phyloP scores from a whole-genome alignment of 1,140 invertebrate species.

The Scaptodrosophila lebanonensis region DNA sequence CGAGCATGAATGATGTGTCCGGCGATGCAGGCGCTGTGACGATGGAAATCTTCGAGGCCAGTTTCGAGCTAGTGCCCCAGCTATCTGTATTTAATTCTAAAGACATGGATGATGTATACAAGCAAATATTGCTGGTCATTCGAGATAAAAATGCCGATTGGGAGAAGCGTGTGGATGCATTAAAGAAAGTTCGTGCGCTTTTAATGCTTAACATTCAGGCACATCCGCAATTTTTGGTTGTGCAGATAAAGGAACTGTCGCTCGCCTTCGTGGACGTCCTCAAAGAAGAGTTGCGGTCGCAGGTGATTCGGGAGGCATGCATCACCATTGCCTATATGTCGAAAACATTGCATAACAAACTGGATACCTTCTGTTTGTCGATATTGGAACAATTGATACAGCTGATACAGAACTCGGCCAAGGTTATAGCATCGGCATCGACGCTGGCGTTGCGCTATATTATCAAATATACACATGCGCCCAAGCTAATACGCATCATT shows the following conservation, averaged over 20 bases:
- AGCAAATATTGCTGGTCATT: slow-evolving; percentile 85
- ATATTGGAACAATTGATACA: slow-evolving; percentile 91
- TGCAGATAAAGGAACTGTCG: slow-evolving; percentile 87
- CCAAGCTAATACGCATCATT: slow-evolving; percentile 92
- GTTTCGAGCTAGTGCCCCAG: slow-evolving; percentile 90
- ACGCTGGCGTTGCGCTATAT: slow-evolving; percentile 92
- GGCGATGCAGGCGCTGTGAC: slow-evolving; percentile 90
- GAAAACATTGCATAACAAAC: slow-evolving; percentile 87
- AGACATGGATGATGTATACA: slow-evolving; percentile 91
- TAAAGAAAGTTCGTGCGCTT: slow-evolving; percentile 91
- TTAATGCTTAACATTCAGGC: slow-evolving; percentile 86
- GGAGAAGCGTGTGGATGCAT: slow-evolving; percentile 93
- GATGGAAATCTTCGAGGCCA: slow-evolving; percentile 89
- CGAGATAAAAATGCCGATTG: slow-evolving; percentile 91
- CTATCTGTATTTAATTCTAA: slow-evolving; percentile 89
- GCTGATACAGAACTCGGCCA: slow-evolving; percentile 96
- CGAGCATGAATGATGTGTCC: slow-evolving; percentile 27
- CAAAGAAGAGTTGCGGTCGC: slow-evolving; percentile 90
- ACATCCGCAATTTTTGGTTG: slow-evolving; percentile 88
- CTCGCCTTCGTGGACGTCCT: slow-evolving; percentile 88
- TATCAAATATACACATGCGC: slow-evolving; percentile 90
- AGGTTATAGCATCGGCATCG: slow-evolving; percentile 95
- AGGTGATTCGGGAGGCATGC: slow-evolving; percentile 91
- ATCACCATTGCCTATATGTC: slow-evolving; percentile 95
- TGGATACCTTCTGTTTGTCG: slow-evolving; percentile 90